Percentiles rank a stretch among this genome's conserved stretches.
Evolutionary conservation across 2,888 invertebrate species (phyloP).

Genomic region (Archips xylosteana): DNA sequence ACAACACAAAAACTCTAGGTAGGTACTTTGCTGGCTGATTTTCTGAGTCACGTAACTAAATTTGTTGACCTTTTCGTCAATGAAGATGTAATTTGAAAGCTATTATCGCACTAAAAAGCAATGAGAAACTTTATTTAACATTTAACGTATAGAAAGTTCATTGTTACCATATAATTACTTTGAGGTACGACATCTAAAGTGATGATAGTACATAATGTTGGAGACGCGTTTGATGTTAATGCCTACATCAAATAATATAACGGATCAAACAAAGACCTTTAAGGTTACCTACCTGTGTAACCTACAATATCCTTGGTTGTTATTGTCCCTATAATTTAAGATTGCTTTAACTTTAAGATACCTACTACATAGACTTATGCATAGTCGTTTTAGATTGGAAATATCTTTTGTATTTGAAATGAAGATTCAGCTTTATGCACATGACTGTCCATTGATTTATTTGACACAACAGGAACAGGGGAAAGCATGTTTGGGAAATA

Average conservation of each 20-base stretch:
- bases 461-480: too few relatives aligned
- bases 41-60: too few relatives aligned
- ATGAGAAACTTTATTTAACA: slow-evolving; percentile 16
- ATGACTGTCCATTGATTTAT: too few relatives aligned
- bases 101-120: slow-evolving; percentile 15
- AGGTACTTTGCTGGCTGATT: too few relatives aligned
- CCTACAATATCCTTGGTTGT: neutral
- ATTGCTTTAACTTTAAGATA: too few relatives aligned
- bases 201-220: neutral
- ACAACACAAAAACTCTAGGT: too few relatives aligned
- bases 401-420: too few relatives aligned
- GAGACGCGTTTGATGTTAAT: neutral
- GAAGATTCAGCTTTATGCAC: too few relatives aligned
- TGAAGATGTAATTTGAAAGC: slow-evolving; percentile 25
- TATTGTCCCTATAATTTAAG: neutral
- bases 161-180: slow-evolving; percentile 42
- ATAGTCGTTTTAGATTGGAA: too few relatives aligned
- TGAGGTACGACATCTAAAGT: neutral
- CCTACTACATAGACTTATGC: too few relatives aligned
- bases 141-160: slow-evolving; percentile 50
- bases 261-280: neutral
- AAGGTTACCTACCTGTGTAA: neutral
- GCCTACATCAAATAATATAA: neutral
- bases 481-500: too few relatives aligned
- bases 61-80: neutral